Base-by-base conservation (phyloP, 2,113 vertebrate species). In the Pogonocichla stellata region DNA sequence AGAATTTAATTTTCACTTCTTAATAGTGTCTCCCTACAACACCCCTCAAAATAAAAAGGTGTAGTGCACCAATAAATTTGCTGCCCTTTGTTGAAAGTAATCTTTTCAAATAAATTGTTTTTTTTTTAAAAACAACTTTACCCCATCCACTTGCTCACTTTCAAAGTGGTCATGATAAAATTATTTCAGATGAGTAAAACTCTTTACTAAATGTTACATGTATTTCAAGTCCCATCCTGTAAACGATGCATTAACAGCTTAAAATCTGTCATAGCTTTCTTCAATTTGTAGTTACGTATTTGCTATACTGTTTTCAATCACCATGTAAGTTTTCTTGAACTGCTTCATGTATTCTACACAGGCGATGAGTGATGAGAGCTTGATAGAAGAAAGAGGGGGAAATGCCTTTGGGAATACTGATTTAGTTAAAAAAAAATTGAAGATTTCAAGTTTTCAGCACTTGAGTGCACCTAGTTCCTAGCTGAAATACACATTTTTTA, bases 261-360 rank as follows among this genome's bases (percentile, higher is more conserved):
- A 24, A 42, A 80, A 54, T 73, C 56, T 82, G 53, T 57, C 10
- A 78, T 58, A 71, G 42, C 23, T 80, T 95, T 86, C 34, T 86
- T 95, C 7, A 34, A 70, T 90, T 90, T 92, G 62, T 58, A 81
- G 47, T 48, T 84, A 80, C n/a, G 10, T 57, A 86, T 82, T 54
- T 93, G 42, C 31, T 43, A 64, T 65, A 83, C 38, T 93, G 29
- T 91, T 94, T 96, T 90, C 43, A 95, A 85, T 91, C 77, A 77
- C 60, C 23, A 8, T 65, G 65, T 70, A 93, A 79, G 72, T 86
- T 97, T 89, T 91, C 15, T 90, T 77, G 74, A 64, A 74, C 57
- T 54, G 13, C 86, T 81, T 95, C 53, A 19, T 85, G 95, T 92
- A 72, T 92, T 77, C 50, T 80, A 14, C 8, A 38, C 38, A 84